A percentile compares a stretch with the other conserved stretches of the same genome.
These are phyloP conservation scores for Limnephilus rhombicus DNA, from an alignment of 2,888 invertebrate species.

Conservation along the genomic window DNA sequence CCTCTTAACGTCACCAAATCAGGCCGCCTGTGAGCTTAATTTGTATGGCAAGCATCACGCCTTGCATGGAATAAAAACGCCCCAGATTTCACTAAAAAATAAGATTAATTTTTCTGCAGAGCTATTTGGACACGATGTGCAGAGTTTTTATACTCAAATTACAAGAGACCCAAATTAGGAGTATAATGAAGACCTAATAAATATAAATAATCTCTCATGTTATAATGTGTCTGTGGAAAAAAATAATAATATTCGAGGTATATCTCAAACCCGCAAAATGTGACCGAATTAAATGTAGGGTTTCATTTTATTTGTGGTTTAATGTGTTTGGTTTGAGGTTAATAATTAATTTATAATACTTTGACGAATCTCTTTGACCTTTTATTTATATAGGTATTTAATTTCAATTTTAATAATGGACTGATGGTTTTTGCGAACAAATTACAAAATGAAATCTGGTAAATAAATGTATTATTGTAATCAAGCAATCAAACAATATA, in stretches of 20 bases:
- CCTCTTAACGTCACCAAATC: slow-evolving; percentile 6
- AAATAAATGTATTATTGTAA: too few relatives aligned
- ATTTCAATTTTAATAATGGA: neutral
- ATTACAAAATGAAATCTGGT: neutral
- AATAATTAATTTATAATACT: neutral
- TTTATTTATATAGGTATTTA: neutral
- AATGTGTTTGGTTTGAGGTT: neutral
- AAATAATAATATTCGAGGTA: neutral
- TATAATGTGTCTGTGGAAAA: neutral
- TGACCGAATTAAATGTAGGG: neutral
- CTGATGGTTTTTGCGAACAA: neutral
- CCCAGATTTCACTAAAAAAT: neutral
- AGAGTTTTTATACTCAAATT: too few relatives aligned
- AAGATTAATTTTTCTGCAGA: neutral
- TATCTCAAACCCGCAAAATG: neutral
- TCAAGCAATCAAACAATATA: too few relatives aligned
- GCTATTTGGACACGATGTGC: neutral
- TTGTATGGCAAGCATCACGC: neutral
- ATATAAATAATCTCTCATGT: neutral
- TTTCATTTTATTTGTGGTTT: neutral
- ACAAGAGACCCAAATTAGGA: neutral
- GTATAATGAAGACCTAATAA: neutral
- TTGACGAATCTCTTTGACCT: neutral
- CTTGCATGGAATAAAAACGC: neutral
- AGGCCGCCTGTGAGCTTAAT: neutral